Evolutionary conservation across 2,888 invertebrate species (phyloP).

Genomic region (Lithophane socia): DNA sequence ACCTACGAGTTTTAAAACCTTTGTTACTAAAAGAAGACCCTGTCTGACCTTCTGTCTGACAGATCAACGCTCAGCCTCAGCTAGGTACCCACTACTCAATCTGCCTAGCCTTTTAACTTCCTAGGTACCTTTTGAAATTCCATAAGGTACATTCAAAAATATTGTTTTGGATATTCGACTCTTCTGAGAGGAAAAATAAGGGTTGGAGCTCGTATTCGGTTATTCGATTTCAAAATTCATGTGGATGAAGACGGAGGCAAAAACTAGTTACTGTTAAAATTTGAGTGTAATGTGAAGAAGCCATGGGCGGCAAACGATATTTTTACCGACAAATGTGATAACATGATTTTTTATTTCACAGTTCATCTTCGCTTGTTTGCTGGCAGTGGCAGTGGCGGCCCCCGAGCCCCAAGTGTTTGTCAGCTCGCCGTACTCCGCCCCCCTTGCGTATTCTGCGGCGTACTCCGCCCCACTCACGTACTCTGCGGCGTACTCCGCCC

Average conservation of each 20-base stretch:
- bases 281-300: not conserved
- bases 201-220: not conserved
- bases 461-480: conserved; percentile 63
- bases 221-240: not conserved
- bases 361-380: conserved; percentile 42
- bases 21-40: not conserved
- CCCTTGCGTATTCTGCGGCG: conserved; percentile 17
- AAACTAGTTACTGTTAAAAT: not conserved
- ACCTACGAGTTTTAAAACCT: not conserved
- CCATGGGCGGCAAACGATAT: too few species aligned
- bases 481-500: conserved; percentile 51
- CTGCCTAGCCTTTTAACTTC: not conserved
- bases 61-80: not conserved
- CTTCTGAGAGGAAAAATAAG: not conserved
- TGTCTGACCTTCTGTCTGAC: not conserved
- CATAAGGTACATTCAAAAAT: too few species aligned
- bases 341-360: conserved; percentile 32
- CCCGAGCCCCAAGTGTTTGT: conserved; percentile 43
- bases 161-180: too few species aligned
- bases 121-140: too few species aligned
- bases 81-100: not conserved
- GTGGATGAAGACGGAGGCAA: not conserved
- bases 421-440: conserved; percentile 14
- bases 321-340: not conserved
- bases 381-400: conserved; percentile 43